Evolutionary conservation across 1,140 invertebrate species (phyloP).

Genomic region (Eueides isabella): DNA sequence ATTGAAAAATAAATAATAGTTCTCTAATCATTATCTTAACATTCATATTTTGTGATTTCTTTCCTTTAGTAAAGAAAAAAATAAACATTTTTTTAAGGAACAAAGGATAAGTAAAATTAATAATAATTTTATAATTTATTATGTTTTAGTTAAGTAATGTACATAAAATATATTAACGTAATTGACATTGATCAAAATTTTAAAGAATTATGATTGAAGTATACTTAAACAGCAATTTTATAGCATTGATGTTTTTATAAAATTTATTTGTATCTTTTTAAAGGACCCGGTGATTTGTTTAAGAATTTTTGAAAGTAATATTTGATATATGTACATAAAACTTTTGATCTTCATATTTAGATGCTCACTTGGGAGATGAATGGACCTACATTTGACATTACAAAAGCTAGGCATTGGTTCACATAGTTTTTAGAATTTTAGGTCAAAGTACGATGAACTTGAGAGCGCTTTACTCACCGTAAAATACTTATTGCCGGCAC

Average conservation of each 20-base stretch:
- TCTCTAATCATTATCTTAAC: too few relatives aligned
- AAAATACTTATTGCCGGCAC: slow-evolving; percentile 80
- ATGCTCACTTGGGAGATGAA: slow-evolving; percentile 8
- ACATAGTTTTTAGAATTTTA: slow-evolving; percentile 47
- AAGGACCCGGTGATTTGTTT: background rate
- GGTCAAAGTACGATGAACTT: slow-evolving; percentile 81
- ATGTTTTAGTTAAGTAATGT: too few relatives aligned
- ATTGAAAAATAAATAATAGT: too few relatives aligned
- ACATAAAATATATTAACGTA: background rate
- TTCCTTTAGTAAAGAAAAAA: too few relatives aligned
- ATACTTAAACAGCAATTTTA: background rate
- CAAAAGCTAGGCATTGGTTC: slow-evolving; percentile 43
- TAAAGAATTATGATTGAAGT: background rate
- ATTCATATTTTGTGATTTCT: too few relatives aligned
- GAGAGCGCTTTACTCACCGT: slow-evolving; percentile 77
- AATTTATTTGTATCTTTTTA: background rate
- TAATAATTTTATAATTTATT: too few relatives aligned
- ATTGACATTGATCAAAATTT: slow-evolving; percentile 4
- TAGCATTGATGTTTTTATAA: background rate
- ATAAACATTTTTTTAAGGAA: too few relatives aligned
- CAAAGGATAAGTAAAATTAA: too few relatives aligned
- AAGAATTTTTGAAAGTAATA: background rate
- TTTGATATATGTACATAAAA: background rate
- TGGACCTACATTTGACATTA: slow-evolving; percentile 38
- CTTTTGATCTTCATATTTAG: background rate